Evolutionary conservation across 1,140 invertebrate genomes (phyloP), one percentile per base, ranked within the genome.

Genomic region (Pseudobourletiella spinata): DNA sequence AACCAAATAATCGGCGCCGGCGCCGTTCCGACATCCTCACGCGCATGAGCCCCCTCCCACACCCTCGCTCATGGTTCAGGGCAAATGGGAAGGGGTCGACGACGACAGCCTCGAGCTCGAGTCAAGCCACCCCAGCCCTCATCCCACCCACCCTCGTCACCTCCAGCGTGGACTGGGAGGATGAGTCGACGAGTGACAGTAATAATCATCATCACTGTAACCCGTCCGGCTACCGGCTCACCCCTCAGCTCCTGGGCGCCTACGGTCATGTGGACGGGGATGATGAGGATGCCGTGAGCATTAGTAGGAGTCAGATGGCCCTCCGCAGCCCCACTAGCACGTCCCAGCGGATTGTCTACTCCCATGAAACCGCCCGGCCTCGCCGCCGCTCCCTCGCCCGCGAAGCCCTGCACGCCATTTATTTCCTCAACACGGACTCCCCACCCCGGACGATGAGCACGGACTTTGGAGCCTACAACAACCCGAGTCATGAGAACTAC

Each of bases 321-420:
- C n/a, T n/a, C 3, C 30, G 39, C 30, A 55, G 52, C 25, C 52
- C 52, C 3, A 35, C 52, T 2, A 52, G 50, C 29, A 11, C 52
- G 6, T 32, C 28, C 39, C 52, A 32, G 22, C 11, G 29, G 18
- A 55, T 55, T 18, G 52, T 55, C 2, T 55, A 43, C 35, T 42
- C 14, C 22, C 24, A 39, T 11, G 14, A 6, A 6, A 25, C 16
- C 32, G 22, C 35, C 29, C n/a, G 26, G 24, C 42, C 52, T 20
- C 32, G 67, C 29, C 50, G 64, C 57, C 66, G 61, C 20, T 69
- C 67, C 3, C 42, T 66, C 35, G 67, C 67, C 14, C 57, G 57
- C 44, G 67, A 66, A 32, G 67, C 67, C 18, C 42, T 69, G 20
- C 61, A 63, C 46, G 44, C 62, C 4, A 57, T 69, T 18, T 68